These are phyloP conservation scores for Eremobia ochroleuca DNA, from an alignment of 2,888 invertebrate species.

Conservation along the genomic window DNA sequence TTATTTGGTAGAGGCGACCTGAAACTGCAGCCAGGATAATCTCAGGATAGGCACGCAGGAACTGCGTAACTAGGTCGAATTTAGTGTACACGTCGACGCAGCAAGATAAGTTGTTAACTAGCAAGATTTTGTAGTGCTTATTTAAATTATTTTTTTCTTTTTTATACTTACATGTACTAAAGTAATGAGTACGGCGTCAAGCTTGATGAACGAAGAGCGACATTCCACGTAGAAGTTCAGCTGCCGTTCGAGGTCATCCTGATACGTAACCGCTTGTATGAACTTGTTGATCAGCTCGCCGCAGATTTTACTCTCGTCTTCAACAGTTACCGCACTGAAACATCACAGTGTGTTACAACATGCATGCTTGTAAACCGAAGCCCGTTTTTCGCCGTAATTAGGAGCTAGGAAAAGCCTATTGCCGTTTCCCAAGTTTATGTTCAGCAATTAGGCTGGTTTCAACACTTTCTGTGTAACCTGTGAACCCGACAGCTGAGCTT, in stretches of 20 bases:
- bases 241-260: slow-evolving; percentile 97
- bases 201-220: slow-evolving; percentile 96
- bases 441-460: background rate
- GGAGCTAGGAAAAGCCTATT: background rate
- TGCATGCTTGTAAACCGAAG: background rate
- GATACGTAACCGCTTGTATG: slow-evolving; percentile 95
- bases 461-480: too few relatives aligned
- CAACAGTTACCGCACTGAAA: slow-evolving; percentile 96
- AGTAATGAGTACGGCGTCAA: slow-evolving; percentile 96
- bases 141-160: background rate
- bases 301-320: slow-evolving; percentile 97
- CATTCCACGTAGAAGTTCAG: slow-evolving; percentile 98
- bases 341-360: slow-evolving; percentile 54
- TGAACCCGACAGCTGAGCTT: too few relatives aligned
- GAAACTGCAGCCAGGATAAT: background rate
- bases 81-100: background rate
- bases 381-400: background rate
- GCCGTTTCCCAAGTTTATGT: background rate
- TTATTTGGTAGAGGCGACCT: background rate
- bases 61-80: background rate
- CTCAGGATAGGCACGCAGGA: background rate
- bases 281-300: slow-evolving; percentile 95
- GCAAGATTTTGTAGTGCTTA: background rate
- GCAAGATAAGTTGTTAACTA: background rate
- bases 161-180: slow-evolving; percentile 94